Percentiles rank a stretch among this genome's conserved stretches.
Evolutionary conservation across 1,140 invertebrate species (phyloP).

Genomic region (Coenobita brevimanus): DNA sequence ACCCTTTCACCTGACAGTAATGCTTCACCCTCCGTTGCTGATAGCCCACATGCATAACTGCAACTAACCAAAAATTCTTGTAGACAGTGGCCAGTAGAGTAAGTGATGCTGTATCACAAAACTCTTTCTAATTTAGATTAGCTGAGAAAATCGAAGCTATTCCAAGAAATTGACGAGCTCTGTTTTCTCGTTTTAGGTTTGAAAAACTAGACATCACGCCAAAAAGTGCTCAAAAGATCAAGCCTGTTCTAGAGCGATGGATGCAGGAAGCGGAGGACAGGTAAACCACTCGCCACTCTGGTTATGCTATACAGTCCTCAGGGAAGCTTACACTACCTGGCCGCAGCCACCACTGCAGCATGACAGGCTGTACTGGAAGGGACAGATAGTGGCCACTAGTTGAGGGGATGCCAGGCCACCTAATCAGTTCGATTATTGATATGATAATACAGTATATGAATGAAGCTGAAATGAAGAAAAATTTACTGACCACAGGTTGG

Average conservation of each 20-base stretch:
- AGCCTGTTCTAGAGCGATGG: conserved; percentile 97
- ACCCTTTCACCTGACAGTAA: conserved; percentile 49
- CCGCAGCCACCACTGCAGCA: neutral
- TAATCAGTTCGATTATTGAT: neutral
- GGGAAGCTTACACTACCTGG: conserved; percentile 24
- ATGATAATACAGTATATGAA: too few relatives aligned
- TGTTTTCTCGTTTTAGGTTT: conserved; percentile 82
- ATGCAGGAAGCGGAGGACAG: conserved; percentile 98
- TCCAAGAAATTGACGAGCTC: conserved; percentile 63
- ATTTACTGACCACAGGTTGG: too few relatives aligned
- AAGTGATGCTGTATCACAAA: conserved; percentile 52
- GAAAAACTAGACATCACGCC: conserved; percentile 99
- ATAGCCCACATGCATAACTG: conserved; percentile 57
- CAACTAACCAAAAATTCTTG: conserved; percentile 60
- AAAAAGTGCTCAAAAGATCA: conserved; percentile 99
- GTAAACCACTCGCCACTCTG: conserved; percentile 75
- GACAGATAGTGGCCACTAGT: neutral
- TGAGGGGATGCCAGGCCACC: neutral
- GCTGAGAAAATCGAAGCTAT: conserved; percentile 53
- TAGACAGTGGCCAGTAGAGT: conserved; percentile 61
- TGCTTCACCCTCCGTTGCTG: conserved; percentile 65
- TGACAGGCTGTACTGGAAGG: neutral
- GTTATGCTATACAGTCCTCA: conserved; percentile 49
- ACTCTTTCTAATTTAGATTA: conserved; percentile 60
- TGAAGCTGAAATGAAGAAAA: too few relatives aligned